These are phyloP conservation scores for Bubo scandiacus DNA, from an alignment of 2,113 vertebrate genomes.

Conservation along the genomic window DNA sequence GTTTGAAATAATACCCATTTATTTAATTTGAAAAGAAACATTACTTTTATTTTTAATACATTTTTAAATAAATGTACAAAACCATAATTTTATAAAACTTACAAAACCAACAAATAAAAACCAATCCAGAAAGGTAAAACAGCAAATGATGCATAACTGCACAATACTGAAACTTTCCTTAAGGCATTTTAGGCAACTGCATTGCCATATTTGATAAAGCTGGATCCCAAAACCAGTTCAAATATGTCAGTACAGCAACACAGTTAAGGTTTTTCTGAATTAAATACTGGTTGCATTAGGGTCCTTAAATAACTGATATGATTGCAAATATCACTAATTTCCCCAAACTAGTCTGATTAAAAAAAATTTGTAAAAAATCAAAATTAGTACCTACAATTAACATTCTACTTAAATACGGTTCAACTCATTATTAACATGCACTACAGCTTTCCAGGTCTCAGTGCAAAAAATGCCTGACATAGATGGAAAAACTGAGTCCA, in stretches of 20 bases:
- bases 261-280: neutral
- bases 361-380: neutral
- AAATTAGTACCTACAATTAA: neutral
- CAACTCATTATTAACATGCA: neutral
- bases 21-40: neutral
- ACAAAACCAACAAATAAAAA: neutral
- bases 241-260: neutral
- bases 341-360: neutral
- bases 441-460: neutral
- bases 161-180: neutral
- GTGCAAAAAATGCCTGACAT: neutral
- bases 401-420: neutral
- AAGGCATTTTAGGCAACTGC: neutral
- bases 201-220: neutral
- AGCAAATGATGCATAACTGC: neutral
- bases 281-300: neutral
- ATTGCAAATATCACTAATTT: neutral
- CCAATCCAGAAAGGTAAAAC: neutral
- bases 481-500: neutral
- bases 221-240: neutral
- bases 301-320: neutral
- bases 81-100: neutral
- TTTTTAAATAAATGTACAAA: neutral
- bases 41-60: conserved; percentile 24
- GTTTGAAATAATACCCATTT: neutral